phyloP scores from a whole-genome alignment of 1,140 invertebrate species.

The Brachionus rubens region DNA sequence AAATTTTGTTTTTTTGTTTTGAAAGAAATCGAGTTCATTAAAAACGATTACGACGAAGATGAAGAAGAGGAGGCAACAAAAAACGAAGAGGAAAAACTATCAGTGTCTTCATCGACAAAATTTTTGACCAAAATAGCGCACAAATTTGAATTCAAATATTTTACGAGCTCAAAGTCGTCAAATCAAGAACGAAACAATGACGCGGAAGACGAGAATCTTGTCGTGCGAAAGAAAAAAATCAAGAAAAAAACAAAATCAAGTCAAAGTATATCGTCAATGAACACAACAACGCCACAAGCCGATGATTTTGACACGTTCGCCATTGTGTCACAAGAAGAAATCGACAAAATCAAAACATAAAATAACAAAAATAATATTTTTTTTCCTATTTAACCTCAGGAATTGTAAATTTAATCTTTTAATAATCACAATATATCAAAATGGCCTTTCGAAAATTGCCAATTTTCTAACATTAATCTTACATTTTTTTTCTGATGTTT shows the following conservation, averaged over 20 bases:
- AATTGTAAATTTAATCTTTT: background rate
- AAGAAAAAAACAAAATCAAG: slow-evolving; percentile 26
- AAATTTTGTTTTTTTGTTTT: slow-evolving; percentile 9
- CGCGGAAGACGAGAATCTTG: background rate
- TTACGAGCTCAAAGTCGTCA: background rate
- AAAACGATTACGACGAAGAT: background rate
- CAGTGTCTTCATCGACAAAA: slow-evolving; percentile 8
- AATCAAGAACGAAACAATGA: background rate
- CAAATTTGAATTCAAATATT: slow-evolving; percentile 36
- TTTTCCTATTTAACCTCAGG: background rate
- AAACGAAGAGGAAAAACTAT: background rate
- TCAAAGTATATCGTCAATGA: background rate
- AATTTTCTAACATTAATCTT: no score
- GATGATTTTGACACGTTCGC: slow-evolving; percentile 29
- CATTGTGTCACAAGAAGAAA: slow-evolving; percentile 33
- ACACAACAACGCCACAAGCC: background rate
- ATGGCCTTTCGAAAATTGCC: no score
- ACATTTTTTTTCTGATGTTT: no score
- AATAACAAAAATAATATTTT: background rate
- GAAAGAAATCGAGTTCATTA: background rate
- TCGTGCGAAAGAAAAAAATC: slow-evolving; percentile 6
- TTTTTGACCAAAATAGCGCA: slow-evolving; percentile 24
- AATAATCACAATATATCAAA: no score
- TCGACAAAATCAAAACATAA: slow-evolving; percentile 32
- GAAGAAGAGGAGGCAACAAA: background rate